These are phyloP conservation scores for Nycticryphes semicollaris DNA, from an alignment of 2,113 vertebrate genomes.

Conservation along the genomic window DNA sequence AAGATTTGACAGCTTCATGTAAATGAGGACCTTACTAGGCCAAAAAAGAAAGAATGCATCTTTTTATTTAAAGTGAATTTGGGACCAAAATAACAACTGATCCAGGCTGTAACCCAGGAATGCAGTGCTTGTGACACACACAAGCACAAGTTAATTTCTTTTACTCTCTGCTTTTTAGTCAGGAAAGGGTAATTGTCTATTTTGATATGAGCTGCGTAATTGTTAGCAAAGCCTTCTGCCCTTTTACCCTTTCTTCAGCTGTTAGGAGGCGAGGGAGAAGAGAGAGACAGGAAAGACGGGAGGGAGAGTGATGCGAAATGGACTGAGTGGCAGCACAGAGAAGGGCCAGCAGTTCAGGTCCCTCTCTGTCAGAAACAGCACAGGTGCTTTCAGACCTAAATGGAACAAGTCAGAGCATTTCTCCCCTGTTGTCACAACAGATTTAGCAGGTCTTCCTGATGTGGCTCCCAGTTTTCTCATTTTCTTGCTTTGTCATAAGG, in stretches of 20 bases:
- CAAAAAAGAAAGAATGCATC: background rate
- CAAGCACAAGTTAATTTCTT: background rate
- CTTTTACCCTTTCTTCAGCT: background rate
- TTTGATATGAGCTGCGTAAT: background rate
- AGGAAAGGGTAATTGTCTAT: background rate
- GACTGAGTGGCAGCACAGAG: constrained; percentile 7
- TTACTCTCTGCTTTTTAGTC: background rate
- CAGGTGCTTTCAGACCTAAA: constrained; percentile 69
- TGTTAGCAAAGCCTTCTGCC: background rate
- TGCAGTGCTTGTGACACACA: background rate
- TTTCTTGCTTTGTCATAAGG: constrained; percentile 78
- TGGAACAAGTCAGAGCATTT: constrained; percentile 62
- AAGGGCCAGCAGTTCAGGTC: background rate
- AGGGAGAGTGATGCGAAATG: background rate
- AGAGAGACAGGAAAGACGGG: background rate
- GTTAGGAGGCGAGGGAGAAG: background rate
- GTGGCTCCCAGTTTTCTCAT: constrained; percentile 75
- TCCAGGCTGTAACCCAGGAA: background rate
- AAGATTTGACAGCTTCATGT: constrained; percentile 67
- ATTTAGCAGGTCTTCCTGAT: constrained; percentile 69
- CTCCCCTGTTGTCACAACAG: constrained; percentile 80
- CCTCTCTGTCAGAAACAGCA: constrained; percentile 23
- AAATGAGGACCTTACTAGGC: constrained; percentile 51
- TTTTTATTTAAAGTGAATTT: constrained; percentile 16
- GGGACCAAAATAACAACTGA: background rate